Conservation (phyloP, 2,888 invertebrate species). For the Dolomedes plantarius region DNA sequence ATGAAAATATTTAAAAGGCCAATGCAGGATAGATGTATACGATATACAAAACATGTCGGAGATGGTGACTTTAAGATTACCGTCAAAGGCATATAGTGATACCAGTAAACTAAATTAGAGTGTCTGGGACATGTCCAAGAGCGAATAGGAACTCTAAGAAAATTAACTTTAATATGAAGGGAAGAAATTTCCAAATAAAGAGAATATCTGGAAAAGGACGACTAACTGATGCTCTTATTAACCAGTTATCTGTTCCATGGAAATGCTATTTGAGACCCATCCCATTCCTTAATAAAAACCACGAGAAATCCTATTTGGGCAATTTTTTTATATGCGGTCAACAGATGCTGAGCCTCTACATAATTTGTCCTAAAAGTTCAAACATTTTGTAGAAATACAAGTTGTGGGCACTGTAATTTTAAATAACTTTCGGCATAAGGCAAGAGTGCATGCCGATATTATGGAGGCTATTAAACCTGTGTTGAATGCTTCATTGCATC, state of each 20-base stretch:
- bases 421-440: background rate
- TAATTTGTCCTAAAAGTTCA: background rate
- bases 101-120: background rate
- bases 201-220: background rate
- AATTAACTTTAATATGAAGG: background rate
- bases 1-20: background rate
- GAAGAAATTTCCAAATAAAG: conserved; percentile 23
- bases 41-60: conserved; percentile 8
- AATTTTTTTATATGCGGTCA: background rate
- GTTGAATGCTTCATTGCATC: background rate
- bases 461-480: conserved; percentile 14
- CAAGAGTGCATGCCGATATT: background rate
- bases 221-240: conserved; percentile 11
- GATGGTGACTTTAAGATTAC: conserved; percentile 4
- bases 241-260: background rate
- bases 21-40: background rate
- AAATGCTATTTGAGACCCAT: conserved; percentile 10
- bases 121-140: background rate
- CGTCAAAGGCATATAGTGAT: background rate
- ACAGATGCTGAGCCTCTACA: background rate
- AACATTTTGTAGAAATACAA: background rate
- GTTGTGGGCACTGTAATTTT: background rate
- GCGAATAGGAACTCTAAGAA: background rate
- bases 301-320: conserved; percentile 24
- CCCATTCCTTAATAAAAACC: background rate